Conservation (phyloP, 2,888 invertebrate species). For the Pasiphila rectangulata region DNA sequence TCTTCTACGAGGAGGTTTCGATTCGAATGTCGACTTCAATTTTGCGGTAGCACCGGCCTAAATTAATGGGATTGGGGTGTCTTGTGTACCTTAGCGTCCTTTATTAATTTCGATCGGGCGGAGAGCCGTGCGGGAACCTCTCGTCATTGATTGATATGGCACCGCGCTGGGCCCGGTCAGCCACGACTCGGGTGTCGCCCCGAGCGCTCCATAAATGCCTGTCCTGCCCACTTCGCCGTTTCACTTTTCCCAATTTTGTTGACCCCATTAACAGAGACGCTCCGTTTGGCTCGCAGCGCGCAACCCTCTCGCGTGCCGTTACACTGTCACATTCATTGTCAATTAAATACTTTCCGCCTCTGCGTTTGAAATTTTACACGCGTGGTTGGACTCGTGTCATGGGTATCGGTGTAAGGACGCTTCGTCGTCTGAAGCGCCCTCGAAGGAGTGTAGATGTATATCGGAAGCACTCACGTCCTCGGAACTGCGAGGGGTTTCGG, state of each 20-base stretch:
- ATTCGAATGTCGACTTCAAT: constrained; percentile 33
- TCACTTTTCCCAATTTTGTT: constrained; percentile 75
- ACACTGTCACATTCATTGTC: constrained; percentile 65
- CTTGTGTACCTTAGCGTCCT: constrained; percentile 45
- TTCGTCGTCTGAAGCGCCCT: constrained; percentile 8
- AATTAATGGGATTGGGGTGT: constrained; percentile 36
- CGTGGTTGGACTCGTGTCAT: constrained; percentile 18
- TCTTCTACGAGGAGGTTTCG: constrained; percentile 45
- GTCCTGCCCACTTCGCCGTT: constrained; percentile 56
- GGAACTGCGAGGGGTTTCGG: constrained; percentile 21
- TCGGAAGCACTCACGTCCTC: constrained; percentile 43
- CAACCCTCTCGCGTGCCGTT: constrained; percentile 56
- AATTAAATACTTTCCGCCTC: constrained; percentile 60
- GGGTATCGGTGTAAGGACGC: constrained; percentile 13
- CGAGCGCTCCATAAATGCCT: constrained; percentile 55
- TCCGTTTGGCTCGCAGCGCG: constrained; percentile 51
- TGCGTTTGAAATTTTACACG: constrained; percentile 45
- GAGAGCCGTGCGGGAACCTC: constrained; percentile 25
- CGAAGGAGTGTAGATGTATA: constrained; percentile 33
- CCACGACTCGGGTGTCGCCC: constrained; percentile 35
- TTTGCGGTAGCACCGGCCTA: constrained; percentile 31
- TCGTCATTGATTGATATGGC: constrained; percentile 31
- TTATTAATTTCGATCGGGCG: constrained; percentile 49
- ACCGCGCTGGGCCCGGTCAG: constrained; percentile 20
- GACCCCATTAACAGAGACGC: constrained; percentile 69